A percentile compares a stretch with the other conserved stretches of the same genome.
Conservation (phyloP, 2,797 vertebrate genomes). For the Scyliorhinus canicula region DNA sequence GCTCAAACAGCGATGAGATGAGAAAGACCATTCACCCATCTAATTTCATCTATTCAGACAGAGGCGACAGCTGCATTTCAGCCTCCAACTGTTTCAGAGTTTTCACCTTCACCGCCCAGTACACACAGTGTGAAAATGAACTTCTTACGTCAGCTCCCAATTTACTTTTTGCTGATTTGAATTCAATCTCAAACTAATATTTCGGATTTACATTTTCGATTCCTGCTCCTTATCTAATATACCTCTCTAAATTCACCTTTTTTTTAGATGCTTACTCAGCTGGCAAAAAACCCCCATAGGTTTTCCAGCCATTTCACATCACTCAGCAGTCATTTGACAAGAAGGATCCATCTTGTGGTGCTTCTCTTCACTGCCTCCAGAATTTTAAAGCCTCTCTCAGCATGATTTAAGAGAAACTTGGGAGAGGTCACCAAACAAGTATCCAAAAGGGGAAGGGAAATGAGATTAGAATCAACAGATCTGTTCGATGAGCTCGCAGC, state of each 20-base stretch:
- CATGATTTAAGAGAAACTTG: not conserved
- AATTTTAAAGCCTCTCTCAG: not conserved
- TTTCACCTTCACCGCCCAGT: not conserved
- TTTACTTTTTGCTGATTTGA: not conserved
- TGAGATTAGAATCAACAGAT: not conserved
- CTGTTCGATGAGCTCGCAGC: not conserved
- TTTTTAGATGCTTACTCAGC: not conserved
- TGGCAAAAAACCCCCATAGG: not conserved
- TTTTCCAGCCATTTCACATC: too few species aligned
- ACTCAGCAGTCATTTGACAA: not conserved
- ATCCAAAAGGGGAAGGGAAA: not conserved
- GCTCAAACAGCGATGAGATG: too few species aligned
- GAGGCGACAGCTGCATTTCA: not conserved
- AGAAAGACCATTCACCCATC: not conserved
- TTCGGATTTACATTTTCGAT: not conserved
- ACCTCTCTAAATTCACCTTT: not conserved
- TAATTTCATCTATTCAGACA: not conserved
- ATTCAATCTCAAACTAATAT: not conserved
- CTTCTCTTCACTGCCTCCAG: not conserved
- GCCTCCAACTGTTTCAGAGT: not conserved
- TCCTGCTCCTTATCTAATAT: not conserved
- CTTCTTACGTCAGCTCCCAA: not conserved
- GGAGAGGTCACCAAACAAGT: not conserved
- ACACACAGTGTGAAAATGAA: not conserved
- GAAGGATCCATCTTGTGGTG: not conserved